Evolutionary conservation across 2,797 vertebrate species (phyloP).

Genomic region (Clarias pachynema): DNA sequence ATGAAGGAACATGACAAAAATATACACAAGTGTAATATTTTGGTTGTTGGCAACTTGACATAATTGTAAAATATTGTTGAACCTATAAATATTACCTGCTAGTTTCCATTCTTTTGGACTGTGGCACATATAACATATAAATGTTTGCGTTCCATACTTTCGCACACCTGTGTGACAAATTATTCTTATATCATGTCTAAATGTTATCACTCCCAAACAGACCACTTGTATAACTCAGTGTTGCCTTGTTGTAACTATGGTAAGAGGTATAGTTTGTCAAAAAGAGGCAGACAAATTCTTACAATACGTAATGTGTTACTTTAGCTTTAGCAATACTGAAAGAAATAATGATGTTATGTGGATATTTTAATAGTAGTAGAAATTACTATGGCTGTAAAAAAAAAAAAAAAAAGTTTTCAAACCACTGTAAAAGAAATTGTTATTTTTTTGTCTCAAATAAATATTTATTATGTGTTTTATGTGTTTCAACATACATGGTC

Average conservation of each 20-base stretch:
- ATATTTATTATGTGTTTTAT: constrained; percentile 72
- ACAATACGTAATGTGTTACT: constrained; percentile 56
- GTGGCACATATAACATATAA: constrained; percentile 33
- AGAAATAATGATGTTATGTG: constrained; percentile 53
- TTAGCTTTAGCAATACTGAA: constrained; percentile 65
- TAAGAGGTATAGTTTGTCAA: constrained; percentile 53
- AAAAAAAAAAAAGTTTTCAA: constrained; percentile 60
- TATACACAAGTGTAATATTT: not conserved
- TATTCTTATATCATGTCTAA: constrained; percentile 36
- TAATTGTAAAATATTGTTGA: constrained; percentile 2
- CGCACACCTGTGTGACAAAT: constrained; percentile 25
- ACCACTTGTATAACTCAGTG: constrained; percentile 49
- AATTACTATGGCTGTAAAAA: constrained; percentile 64
- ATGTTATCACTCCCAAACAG: constrained; percentile 39
- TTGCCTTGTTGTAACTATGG: constrained; percentile 46
- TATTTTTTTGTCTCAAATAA: constrained; percentile 75
- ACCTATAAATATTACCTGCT: not conserved
- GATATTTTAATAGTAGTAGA: constrained; percentile 61
- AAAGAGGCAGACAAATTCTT: constrained; percentile 44
- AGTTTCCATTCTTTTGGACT: not conserved
- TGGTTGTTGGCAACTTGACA: not conserved
- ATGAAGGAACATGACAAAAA: not conserved
- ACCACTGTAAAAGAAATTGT: constrained; percentile 66
- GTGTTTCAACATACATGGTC: constrained; percentile 66
- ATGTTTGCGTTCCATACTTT: constrained; percentile 39